A percentile compares a stretch with the other conserved stretches of the same genome.
phyloP scores from a whole-genome alignment of 2,888 invertebrate species.

The Noctua janthina region DNA sequence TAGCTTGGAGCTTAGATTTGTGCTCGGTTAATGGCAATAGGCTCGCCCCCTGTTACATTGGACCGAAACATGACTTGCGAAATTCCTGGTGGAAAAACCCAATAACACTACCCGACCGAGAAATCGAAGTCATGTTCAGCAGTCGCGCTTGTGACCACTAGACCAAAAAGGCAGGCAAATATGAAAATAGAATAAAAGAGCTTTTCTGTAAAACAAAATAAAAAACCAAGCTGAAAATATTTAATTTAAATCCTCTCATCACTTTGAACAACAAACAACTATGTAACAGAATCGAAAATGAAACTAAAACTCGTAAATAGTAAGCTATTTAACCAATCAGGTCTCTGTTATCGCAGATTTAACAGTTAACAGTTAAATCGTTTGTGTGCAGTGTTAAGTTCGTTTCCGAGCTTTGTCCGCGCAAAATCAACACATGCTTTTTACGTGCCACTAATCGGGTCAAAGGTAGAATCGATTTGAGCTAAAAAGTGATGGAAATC shows the following conservation, averaged over 20 bases:
- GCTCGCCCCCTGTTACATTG: no score
- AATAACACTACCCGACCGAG: no score
- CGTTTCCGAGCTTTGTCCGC: constrained; percentile 62
- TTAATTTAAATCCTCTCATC: not conserved
- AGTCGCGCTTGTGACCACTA: not conserved
- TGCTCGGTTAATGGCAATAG: no score
- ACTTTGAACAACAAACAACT: constrained; percentile 9
- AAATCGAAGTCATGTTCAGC: no score
- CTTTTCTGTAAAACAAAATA: not conserved
- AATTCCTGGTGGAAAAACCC: not conserved
- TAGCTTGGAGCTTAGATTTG: no score
- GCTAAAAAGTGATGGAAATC: constrained; percentile 27
- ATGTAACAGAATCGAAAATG: constrained; percentile 22
- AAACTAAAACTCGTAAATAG: constrained; percentile 33
- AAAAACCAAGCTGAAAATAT: not conserved
- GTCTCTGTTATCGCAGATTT: constrained; percentile 62
- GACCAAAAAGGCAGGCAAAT: not conserved
- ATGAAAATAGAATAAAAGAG: not conserved
- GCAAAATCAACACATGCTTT: constrained; percentile 63
- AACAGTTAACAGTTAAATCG: constrained; percentile 60
- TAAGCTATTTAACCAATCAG: constrained; percentile 61
- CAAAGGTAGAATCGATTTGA: constrained; percentile 32
- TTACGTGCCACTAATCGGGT: constrained; percentile 64
- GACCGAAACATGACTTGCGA: no score
- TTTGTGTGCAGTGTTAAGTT: constrained; percentile 60